Conservation (phyloP, 1,140 invertebrate species). For the Drosophila novamexicana region DNA sequence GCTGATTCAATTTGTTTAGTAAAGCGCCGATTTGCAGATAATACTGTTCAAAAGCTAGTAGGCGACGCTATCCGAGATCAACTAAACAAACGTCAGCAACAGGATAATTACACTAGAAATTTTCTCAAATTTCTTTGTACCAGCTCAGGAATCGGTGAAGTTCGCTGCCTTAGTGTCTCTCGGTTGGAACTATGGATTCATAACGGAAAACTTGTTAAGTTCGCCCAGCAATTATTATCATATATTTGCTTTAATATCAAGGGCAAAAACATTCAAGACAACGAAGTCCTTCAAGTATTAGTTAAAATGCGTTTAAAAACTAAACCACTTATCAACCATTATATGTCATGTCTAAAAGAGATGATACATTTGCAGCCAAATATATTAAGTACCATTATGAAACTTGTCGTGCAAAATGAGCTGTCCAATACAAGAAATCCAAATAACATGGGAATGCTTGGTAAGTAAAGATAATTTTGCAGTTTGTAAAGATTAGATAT, state of each 20-base stretch:
- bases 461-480: conserved; percentile 40
- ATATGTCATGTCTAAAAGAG: conserved; percentile 92
- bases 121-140: conserved; percentile 93
- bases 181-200: conserved; percentile 97
- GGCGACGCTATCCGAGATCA: conserved; percentile 95
- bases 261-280: conserved; percentile 90
- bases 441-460: conserved; percentile 92
- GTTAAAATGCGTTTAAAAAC: conserved; percentile 97
- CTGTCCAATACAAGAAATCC: conserved; percentile 95
- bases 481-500: too few relatives aligned
- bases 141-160: conserved; percentile 93
- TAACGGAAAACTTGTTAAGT: conserved; percentile 96
- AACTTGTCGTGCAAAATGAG: conserved; percentile 97
- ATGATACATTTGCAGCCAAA: conserved; percentile 87
- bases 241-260: conserved; percentile 94
- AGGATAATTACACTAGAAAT: conserved; percentile 94
- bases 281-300: conserved; percentile 95
- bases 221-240: conserved; percentile 96
- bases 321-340: conserved; percentile 95
- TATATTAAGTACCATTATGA: conserved; percentile 94
- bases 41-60: conserved; percentile 92
- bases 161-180: conserved; percentile 91
- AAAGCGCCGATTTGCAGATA: conserved; percentile 87
- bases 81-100: conserved; percentile 91
- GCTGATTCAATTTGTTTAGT: conserved; percentile 65